phyloP scores from a whole-genome alignment of 2,797 vertebrate species.

The Hemibagrus guttatus region DNA sequence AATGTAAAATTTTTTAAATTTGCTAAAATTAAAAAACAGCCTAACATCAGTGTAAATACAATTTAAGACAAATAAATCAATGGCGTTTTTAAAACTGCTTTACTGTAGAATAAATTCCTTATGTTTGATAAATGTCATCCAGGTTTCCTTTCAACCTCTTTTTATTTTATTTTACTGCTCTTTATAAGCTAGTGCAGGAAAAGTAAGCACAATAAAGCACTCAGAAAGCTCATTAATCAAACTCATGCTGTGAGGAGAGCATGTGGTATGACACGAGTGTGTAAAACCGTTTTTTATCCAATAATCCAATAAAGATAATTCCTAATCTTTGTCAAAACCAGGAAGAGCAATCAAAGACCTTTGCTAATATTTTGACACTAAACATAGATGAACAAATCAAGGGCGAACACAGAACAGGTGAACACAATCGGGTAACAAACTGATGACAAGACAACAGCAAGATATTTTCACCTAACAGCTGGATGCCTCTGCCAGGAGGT shows the following conservation, averaged over 20 bases:
- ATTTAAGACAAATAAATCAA: neutral
- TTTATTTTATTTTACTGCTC: neutral
- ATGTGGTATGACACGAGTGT: neutral
- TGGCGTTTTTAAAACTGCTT: neutral
- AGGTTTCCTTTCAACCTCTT: neutral
- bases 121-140: neutral
- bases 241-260: neutral
- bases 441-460: neutral
- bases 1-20: too few relatives aligned
- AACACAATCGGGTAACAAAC: neutral
- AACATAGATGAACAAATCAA: neutral
- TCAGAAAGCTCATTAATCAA: neutral
- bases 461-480: neutral
- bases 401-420: neutral
- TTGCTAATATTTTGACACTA: neutral
- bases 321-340: neutral
- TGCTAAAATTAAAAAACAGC: neutral
- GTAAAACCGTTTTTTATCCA: neutral
- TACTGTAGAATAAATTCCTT: neutral
- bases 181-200: neutral
- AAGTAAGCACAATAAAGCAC: neutral
- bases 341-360: neutral
- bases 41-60: neutral
- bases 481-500: neutral
- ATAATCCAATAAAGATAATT: neutral